A percentile compares a stretch with the other conserved stretches of the same genome.
These are phyloP conservation scores for Hyaena hyaena DNA, from an alignment of 2,113 vertebrate genomes.

Conservation along the genomic window DNA sequence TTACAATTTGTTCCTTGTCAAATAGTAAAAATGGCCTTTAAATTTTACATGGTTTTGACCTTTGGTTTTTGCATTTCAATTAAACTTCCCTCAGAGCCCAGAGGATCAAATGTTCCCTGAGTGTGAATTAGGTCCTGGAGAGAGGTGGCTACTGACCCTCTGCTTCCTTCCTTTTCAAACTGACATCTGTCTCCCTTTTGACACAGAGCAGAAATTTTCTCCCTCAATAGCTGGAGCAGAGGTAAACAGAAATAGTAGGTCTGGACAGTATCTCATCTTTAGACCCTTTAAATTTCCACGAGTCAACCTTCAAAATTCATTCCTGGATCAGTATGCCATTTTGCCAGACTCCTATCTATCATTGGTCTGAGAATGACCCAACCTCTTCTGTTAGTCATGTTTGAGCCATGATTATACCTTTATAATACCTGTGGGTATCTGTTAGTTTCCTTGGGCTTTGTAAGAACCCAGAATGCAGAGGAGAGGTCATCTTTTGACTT, in stretches of 20 bases:
- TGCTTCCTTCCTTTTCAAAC: slow-evolving; percentile 48
- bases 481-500: background rate
- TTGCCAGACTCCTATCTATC: background rate
- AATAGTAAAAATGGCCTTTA: slow-evolving; percentile 89
- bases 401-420: background rate
- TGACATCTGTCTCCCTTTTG: slow-evolving; percentile 50
- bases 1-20: slow-evolving; percentile 88
- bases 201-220: slow-evolving; percentile 34
- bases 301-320: background rate
- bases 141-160: slow-evolving; percentile 51
- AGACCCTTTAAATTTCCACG: slow-evolving; percentile 1
- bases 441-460: background rate
- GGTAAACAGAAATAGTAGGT: slow-evolving; percentile 54
- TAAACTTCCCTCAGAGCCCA: slow-evolving; percentile 81
- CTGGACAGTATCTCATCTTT: background rate
- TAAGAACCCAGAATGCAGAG: background rate
- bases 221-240: background rate
- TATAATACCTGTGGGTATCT: background rate
- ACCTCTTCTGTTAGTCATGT: background rate
- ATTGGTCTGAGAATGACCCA: background rate
- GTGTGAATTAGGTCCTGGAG: slow-evolving; percentile 67
- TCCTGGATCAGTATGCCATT: background rate
- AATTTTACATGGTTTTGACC: slow-evolving; percentile 89
- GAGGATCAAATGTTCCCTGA: slow-evolving; percentile 69
- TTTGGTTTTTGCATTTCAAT: slow-evolving; percentile 89